Evolutionary conservation across 2,797 vertebrate species (phyloP), one percentile per base, ranked within the genome.

Genomic region (Pogoniulus pusillus): DNA sequence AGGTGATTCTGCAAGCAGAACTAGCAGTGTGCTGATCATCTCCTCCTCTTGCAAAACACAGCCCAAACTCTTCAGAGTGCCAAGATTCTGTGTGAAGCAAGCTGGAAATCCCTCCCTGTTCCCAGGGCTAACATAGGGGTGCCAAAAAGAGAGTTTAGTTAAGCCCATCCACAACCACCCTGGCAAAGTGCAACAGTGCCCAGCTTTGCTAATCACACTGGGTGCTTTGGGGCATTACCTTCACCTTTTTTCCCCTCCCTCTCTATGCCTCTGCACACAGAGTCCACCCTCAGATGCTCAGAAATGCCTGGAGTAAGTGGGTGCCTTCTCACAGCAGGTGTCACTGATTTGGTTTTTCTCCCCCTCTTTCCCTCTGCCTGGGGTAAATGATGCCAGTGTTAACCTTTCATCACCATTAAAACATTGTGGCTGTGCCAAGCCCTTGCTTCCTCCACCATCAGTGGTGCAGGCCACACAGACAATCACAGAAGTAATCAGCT

Each of bases 301-400:
- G 74, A 65, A 87, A 68, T 39, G 13, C 34, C 23, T 0, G 1
- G 26, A 9, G 3, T 41, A 71, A 16, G 9, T 10, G 16, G 17
- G 15, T 49, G 32, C 45, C 9, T 27, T 32, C 27, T n/a, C 24
- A 1, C 4, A 32, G 9, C 0, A 0, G 29, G 20, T 1, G 1
- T 22, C 59, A 37, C 27, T 1, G 1, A 2, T 54, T 39, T 51
- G 69, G 3, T 13, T 89, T 63, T 60, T 54, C 10, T 32, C 10
- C 39, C 55, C 69, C 32, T 70, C 47, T n/a, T n/a, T 75, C 16
- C 32, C 41, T 27, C 60, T 78, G 41, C 14, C 39, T 0, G 0
- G 47, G 55, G 43, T 59, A 87, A 93, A 58, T 6, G 59, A 37
- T 29, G 43, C 62, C 1, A 7, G 45, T 2, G 7, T n/a, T 66